Evolutionary conservation across 2,113 vertebrate species (phyloP).

Genomic region (Arenaria interpres): DNA sequence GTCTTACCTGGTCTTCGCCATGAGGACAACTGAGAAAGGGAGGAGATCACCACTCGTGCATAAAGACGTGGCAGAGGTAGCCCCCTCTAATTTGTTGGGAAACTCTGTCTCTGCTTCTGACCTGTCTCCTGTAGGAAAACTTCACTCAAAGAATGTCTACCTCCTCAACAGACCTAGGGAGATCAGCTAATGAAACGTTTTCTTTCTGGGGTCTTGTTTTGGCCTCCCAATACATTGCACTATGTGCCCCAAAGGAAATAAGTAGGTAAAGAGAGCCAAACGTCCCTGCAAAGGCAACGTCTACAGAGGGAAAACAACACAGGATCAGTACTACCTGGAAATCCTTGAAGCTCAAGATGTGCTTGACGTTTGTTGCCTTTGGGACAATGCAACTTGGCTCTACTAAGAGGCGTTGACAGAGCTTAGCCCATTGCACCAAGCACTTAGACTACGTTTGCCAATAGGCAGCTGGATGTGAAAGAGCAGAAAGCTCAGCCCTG

Average conservation of each 20-base stretch:
- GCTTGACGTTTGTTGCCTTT: not conserved
- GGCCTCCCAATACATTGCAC: not conserved
- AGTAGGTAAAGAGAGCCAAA: not conserved
- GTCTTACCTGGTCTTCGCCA: not conserved
- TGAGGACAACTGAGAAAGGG: not conserved
- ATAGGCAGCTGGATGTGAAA: not conserved
- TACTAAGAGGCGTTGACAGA: not conserved
- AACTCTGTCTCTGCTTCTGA: not conserved
- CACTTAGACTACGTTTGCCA: not conserved
- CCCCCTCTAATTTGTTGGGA: not conserved
- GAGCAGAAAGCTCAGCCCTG: not conserved
- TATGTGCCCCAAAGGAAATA: not conserved
- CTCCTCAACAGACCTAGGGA: not conserved
- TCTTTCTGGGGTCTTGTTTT: not conserved
- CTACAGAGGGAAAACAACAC: not conserved
- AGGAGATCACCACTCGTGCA: not conserved
- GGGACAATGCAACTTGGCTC: not conserved
- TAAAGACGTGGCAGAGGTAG: not conserved
- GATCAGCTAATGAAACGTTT: not conserved
- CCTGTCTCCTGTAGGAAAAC: not conserved
- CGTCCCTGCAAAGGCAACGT: not conserved
- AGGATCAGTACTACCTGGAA: not conserved
- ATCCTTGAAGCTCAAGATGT: not conserved
- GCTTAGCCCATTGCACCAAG: not conserved
- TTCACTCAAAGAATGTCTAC: not conserved